Base-by-base conservation (phyloP, 2,797 vertebrate genomes). In the Enteromius paludinosus region DNA sequence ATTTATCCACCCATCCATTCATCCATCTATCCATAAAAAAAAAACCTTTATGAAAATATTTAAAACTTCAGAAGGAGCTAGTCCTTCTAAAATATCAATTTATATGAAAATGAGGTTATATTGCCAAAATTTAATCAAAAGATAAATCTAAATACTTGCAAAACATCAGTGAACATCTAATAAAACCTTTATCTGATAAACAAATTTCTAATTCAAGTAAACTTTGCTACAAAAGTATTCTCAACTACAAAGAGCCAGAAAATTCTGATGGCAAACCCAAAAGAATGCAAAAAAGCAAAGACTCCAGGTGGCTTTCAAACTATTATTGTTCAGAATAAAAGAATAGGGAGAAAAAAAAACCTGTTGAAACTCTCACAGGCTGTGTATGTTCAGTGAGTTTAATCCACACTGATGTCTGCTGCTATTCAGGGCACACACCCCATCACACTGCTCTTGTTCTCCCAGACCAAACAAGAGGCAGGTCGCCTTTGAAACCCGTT, bases 401-500 rank as follows among this genome's bases (percentile, higher is more conserved):
- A 70, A 82, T 84, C 61, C 78, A 83, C 69, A 73, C 56, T 76
- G 66, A 82, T 56, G 86, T 75, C 33, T 79, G 76, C 78, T 78
- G 18, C 56, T 66, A 85, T 87, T 68, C 81, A 84, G 61, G 38
- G 62, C 76, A 78, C 81, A 77, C 62, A 47, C 62, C 59, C 70
- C 82, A 69, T 79, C 65, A 74, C 78, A 25, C 68, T 73, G 68
- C 45, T 82, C 79, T 20, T 86, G 86, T 86, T 87, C 75, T 75
- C 70, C 14, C 85, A 86, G 88, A 87, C 88, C 86, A 86, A 87
- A 87, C 86, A 88, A 85, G 70, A 86, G 74, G 70, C 85, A 84
- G 88, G 88, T 86, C 85, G 85, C 87, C 87, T 89, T 89, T 89
- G 88, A 89, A 90, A 85, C 52, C 72, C 41, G 59, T 70, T 83